These are phyloP conservation scores for Vicugna pacos DNA, from an alignment of 2,113 vertebrate species.

Conservation along the genomic window DNA sequence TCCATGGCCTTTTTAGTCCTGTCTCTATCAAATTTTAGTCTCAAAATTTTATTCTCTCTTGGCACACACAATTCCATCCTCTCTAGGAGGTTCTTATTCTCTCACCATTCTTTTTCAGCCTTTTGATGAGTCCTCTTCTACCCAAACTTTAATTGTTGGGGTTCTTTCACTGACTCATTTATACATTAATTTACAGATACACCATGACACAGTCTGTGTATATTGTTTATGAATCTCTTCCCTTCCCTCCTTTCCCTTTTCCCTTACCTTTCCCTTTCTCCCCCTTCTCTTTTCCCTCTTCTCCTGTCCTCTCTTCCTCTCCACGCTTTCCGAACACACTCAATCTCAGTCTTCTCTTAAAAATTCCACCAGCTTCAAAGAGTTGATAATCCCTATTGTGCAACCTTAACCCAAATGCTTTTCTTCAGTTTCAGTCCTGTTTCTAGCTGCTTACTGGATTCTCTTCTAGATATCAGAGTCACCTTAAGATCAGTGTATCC, in stretches of 20 bases:
- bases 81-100: background rate
- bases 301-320: background rate
- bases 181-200: background rate
- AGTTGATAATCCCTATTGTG: background rate
- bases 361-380: background rate
- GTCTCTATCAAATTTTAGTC: background rate
- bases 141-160: background rate
- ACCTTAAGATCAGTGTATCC: background rate
- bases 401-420: constrained; percentile 27
- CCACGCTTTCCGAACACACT: background rate
- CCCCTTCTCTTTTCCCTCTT: too few species aligned
- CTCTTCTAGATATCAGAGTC: background rate
- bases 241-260: background rate
- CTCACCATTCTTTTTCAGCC: background rate
- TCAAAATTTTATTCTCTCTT: background rate
- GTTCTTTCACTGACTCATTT: background rate
- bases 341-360: background rate
- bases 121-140: background rate
- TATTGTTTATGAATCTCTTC: background rate
- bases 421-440: background rate
- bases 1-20: background rate
- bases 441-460: constrained; percentile 5
- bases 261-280: background rate
- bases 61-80: background rate
- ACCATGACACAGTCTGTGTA: background rate